A percentile compares a stretch with the other conserved stretches of the same genome.
These are phyloP conservation scores for Mus spicilegus DNA, from an alignment of 2,113 vertebrate genomes.

Conservation along the genomic window DNA sequence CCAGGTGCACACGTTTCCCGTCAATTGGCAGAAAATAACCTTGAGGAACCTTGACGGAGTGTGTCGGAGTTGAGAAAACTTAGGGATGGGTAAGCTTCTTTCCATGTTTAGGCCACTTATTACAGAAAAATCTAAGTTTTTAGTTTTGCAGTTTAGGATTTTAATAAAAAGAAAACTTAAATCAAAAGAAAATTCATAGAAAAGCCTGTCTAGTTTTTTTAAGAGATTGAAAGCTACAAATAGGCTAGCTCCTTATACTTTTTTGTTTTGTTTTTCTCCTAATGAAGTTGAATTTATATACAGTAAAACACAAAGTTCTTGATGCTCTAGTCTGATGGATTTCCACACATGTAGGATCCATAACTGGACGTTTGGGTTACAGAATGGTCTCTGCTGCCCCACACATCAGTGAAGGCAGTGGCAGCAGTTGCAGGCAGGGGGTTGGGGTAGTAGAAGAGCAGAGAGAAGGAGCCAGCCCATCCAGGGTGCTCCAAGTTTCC, in stretches of 20 bases:
- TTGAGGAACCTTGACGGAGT: slow-evolving; percentile 70
- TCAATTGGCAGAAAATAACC: slow-evolving; percentile 65
- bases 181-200: not conserved
- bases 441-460: no score
- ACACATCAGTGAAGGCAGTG: not conserved
- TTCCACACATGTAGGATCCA: not conserved
- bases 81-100: slow-evolving; percentile 79
- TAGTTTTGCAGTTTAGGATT: slow-evolving; percentile 38
- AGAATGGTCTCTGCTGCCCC: fast-evolving
- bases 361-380: not conserved
- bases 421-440: not conserved
- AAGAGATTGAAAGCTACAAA: not conserved
- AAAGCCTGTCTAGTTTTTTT: not conserved
- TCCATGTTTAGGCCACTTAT: slow-evolving; percentile 3
- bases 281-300: not conserved
- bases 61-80: slow-evolving; percentile 63
- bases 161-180: slow-evolving; percentile 42
- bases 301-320: not conserved
- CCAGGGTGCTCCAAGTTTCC: not conserved
- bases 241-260: not conserved
- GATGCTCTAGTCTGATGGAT: not conserved
- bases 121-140: slow-evolving; percentile 28
- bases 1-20: slow-evolving; percentile 58
- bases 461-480: not conserved
- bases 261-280: slow-evolving; percentile 30